Evolutionary conservation across 2,113 vertebrate species (phyloP), one percentile per base, ranked within the genome.

Genomic region (Tenrec ecaudatus): DNA sequence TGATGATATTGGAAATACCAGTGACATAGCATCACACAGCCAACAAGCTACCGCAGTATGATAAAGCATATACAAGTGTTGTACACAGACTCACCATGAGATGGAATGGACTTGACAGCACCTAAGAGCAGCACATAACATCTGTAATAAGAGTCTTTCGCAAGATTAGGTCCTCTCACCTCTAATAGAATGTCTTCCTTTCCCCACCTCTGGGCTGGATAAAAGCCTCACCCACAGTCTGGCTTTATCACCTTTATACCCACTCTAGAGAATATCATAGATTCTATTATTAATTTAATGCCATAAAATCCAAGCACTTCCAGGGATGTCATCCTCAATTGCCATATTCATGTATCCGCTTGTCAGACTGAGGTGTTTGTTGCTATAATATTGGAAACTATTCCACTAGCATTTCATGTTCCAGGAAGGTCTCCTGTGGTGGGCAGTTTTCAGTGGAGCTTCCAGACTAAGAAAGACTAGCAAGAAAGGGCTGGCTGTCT

Each of bases 151-250:
- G 80, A 88, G 27, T 0, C 31, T 73, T n/a, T n/a, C 8, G 33
- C 20, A 19, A 77, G 31, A 6, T 31, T 3, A 6, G 12, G 16
- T 57, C 20, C 47, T 36, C 78, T 89, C 40, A 4, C 69, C 53
- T 95, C 38, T 81, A 92, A 89, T 3, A 43, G 12, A 86, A 91
- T 89, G 3, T 38, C 94, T 89, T n/a, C 25, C 25, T 84, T 76
- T 91, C 86, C 19, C 82, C 23, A 27, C 5, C 9, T 43, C 40
- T 90, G 23, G 6, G 71, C 36, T 86, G 36, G 93, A 57, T 8
- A 22, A 16, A 53, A 36, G 57, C 17, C 19, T 92, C 58, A 73
- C 16, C 58, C 38, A 68, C 2, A 75, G 58, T 16, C 68, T 84
- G 75, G 8, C 29, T 68, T 47, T 76, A 53, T 60, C 27, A 68